phyloP scores from a whole-genome alignment of 2,888 invertebrate species.

The Periphyllus acericola region DNA sequence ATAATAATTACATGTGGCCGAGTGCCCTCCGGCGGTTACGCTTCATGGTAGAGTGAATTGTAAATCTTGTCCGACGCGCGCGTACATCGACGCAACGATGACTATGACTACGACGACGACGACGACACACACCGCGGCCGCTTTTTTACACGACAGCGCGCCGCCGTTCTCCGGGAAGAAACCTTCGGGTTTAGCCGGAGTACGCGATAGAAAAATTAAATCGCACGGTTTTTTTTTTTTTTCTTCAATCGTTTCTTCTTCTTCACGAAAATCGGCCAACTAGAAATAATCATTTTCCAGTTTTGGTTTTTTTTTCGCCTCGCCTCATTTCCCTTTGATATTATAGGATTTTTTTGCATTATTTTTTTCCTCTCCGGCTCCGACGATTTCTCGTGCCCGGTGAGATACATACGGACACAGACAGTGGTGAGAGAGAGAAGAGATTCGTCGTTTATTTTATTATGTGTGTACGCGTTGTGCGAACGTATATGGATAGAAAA shows the following conservation, averaged over 20 bases:
- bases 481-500: background rate
- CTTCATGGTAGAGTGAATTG: constrained; percentile 60
- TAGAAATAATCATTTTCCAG: background rate
- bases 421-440: no score
- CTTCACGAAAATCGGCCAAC: constrained; percentile 5
- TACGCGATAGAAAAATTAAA: background rate
- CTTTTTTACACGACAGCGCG: background rate
- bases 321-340: background rate
- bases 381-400: background rate
- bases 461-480: no score
- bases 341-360: background rate
- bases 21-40: constrained; percentile 55
- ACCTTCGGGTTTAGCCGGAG: background rate
- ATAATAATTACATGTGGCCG: constrained; percentile 59
- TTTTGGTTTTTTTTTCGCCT: background rate
- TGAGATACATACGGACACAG: background rate
- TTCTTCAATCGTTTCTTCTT: background rate
- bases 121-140: background rate
- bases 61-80: constrained; percentile 54
- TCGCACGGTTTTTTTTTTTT: background rate
- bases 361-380: background rate
- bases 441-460: no score
- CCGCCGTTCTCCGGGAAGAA: background rate
- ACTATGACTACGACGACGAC: background rate
- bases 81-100: constrained; percentile 22